phyloP scores from a whole-genome alignment of 2,797 vertebrate species.

The Atherinosoma microstoma region DNA sequence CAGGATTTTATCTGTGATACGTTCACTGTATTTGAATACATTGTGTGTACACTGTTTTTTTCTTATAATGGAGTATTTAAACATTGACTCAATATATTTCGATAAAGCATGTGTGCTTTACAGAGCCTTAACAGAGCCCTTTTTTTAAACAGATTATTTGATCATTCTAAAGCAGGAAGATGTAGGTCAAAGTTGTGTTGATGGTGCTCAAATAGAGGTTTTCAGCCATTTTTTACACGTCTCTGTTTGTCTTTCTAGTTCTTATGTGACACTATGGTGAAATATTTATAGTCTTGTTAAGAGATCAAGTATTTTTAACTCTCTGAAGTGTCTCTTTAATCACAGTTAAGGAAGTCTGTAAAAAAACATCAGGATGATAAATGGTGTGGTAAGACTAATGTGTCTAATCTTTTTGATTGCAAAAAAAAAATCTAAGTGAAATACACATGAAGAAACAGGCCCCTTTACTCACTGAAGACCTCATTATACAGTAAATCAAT shows the following conservation, averaged over 20 bases:
- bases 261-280: not conserved
- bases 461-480: conserved; percentile 16
- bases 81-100: too few species aligned
- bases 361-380: conserved; percentile 17
- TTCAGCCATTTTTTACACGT: conserved; percentile 10
- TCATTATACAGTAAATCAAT: conserved; percentile 47
- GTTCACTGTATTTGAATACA: too few species aligned
- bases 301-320: not conserved
- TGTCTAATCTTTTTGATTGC: conserved; percentile 7
- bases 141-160: conserved; percentile 33
- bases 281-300: conserved; percentile 18
- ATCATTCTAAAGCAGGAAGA: conserved; percentile 28
- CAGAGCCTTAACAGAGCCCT: not conserved
- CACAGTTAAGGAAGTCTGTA: conserved; percentile 1
- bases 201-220: not conserved
- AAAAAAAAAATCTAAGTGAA: conserved; percentile 10
- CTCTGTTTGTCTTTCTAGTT: not conserved
- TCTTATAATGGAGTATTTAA: too few species aligned
- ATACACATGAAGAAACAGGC: conserved; percentile 28
- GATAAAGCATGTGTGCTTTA: too few species aligned
- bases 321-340: conserved; percentile 16
- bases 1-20: too few species aligned
- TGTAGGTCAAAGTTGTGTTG: not conserved
- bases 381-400: not conserved
- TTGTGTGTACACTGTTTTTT: too few species aligned